phyloP scores from a whole-genome alignment of 1,140 invertebrate species.

The Lysiphlebus fabarum region DNA sequence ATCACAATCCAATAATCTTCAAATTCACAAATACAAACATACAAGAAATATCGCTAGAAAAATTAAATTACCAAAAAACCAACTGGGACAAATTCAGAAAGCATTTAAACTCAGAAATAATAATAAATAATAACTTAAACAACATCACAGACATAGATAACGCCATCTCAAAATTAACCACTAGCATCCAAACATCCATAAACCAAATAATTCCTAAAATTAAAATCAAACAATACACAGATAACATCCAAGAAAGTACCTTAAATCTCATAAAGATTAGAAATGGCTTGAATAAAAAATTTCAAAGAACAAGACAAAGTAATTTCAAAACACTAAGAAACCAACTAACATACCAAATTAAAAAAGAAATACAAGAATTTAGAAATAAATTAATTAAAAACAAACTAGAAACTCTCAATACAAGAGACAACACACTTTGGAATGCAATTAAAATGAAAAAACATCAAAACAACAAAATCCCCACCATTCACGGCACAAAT shows the following conservation, averaged over 20 bases:
- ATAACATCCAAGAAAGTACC: background rate
- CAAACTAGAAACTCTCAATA: conserved; percentile 3
- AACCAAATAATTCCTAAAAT: background rate
- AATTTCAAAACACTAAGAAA: background rate
- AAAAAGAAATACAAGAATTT: background rate
- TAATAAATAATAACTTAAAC: background rate
- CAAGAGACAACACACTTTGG: conserved; percentile 10
- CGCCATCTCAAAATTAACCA: background rate
- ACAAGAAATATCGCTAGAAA: background rate
- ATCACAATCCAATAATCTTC: conserved; percentile 4
- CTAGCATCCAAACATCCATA: background rate
- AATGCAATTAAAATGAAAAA: conserved; percentile 9
- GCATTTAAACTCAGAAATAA: background rate
- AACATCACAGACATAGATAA: background rate
- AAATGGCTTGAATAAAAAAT: background rate
- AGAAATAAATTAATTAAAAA: background rate
- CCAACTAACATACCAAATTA: background rate
- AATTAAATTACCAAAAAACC: conserved; percentile 13
- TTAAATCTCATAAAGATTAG: background rate
- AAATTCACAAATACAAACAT: background rate
- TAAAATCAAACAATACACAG: background rate
- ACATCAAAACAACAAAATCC: conserved; percentile 1
- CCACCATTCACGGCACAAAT: background rate
- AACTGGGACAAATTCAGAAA: conserved; percentile 15
- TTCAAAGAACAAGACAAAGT: background rate